Conservation (phyloP, 2,888 invertebrate species). For the Acronicta aceris region DNA sequence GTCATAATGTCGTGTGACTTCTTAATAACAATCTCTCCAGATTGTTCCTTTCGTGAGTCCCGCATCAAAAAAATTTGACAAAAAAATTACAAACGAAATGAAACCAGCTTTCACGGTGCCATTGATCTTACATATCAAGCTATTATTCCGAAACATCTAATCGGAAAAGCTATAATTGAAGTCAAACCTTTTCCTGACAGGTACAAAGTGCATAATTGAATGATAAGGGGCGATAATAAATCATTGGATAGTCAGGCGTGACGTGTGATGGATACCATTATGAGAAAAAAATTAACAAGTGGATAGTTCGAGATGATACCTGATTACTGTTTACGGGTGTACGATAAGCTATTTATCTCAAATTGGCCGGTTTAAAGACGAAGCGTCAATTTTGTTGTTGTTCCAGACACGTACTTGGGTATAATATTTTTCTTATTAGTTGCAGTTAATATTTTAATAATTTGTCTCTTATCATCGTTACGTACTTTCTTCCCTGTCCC, state of each 20-base stretch:
- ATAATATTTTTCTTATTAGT: too few relatives aligned
- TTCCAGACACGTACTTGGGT: slow-evolving; percentile 40
- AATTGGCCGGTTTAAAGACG: slow-evolving; percentile 75
- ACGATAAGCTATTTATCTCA: slow-evolving; percentile 78
- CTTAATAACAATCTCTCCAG: neutral
- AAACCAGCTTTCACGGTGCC: slow-evolving; percentile 70
- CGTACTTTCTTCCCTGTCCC: too few relatives aligned
- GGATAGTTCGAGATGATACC: slow-evolving; percentile 72
- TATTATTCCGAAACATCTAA: slow-evolving; percentile 64
- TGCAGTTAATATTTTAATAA: too few relatives aligned
- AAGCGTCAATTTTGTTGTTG: slow-evolving; percentile 59
- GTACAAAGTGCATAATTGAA: slow-evolving; percentile 66
- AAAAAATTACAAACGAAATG: slow-evolving; percentile 58
- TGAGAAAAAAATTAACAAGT: slow-evolving; percentile 67
- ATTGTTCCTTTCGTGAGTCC: slow-evolving; percentile 7
- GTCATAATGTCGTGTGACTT: neutral
- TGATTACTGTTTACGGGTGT: slow-evolving; percentile 73
- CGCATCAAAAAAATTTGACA: neutral
- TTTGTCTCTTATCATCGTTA: too few relatives aligned
- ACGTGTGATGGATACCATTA: slow-evolving; percentile 77
- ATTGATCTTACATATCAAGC: slow-evolving; percentile 68
- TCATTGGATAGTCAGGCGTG: slow-evolving; percentile 76
- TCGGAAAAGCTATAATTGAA: slow-evolving; percentile 51
- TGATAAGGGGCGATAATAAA: slow-evolving; percentile 70
- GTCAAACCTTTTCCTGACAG: slow-evolving; percentile 57